Evolutionary conservation across 2,113 vertebrate species (phyloP).

Genomic region (Leptocoma aspasia): DNA sequence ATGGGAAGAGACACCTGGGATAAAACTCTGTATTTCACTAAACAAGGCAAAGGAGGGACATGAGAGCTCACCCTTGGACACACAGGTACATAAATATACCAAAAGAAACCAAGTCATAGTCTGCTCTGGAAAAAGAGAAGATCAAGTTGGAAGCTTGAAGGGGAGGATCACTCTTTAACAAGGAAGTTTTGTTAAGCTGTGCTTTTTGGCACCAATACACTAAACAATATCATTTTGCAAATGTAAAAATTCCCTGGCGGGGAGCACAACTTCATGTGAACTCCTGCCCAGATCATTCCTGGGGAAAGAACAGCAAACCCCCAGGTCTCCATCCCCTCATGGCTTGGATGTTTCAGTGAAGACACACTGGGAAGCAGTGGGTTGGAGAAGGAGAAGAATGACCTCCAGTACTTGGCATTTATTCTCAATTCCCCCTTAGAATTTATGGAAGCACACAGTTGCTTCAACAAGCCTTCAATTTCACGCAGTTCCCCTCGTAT

Average conservation of each 20-base stretch:
- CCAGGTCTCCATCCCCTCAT: background rate
- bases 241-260: slow-evolving; percentile 27
- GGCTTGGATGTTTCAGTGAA: background rate
- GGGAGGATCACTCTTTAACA: background rate
- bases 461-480: background rate
- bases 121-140: background rate
- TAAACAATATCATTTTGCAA: slow-evolving; percentile 2
- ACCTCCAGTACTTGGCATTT: background rate
- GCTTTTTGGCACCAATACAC: slow-evolving; percentile 22
- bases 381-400: background rate
- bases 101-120: background rate
- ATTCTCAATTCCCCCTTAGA: background rate
- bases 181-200: background rate
- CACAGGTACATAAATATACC: background rate
- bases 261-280: background rate
- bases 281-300: background rate
- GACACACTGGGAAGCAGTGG: background rate
- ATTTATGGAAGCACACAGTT: background rate
- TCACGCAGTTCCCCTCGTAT: accelerated
- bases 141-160: background rate
- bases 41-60: background rate
- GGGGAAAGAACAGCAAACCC: background rate
- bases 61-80: background rate
- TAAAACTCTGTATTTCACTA: background rate
- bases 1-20: background rate